phyloP scores from a whole-genome alignment of 1,140 invertebrate genomes.

The Brachystomella parvula region DNA sequence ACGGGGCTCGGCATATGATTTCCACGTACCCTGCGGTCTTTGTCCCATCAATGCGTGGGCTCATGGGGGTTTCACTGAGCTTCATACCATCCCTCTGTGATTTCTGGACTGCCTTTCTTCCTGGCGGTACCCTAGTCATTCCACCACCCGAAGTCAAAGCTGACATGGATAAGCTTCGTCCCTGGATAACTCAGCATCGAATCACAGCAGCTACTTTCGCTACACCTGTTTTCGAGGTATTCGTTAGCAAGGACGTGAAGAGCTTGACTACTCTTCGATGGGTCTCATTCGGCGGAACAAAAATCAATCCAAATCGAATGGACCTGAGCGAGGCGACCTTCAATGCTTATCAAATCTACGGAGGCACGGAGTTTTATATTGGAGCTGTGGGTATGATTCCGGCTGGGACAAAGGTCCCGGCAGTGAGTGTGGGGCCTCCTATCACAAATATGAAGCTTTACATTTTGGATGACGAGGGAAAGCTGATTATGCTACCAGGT shows the following conservation, averaged over 20 bases:
- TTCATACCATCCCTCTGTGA: not conserved
- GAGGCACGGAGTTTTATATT: not conserved
- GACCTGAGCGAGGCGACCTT: not conserved
- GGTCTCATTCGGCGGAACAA: not conserved
- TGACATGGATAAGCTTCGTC: not conserved
- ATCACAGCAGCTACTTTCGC: not conserved
- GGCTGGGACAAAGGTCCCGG: not conserved
- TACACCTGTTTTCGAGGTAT: not conserved
- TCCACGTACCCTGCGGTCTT: not conserved
- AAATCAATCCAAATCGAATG: not conserved
- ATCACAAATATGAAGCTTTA: conserved; percentile 5
- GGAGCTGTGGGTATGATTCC: not conserved
- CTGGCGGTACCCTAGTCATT: not conserved
- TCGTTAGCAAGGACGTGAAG: not conserved
- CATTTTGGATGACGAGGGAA: not conserved
- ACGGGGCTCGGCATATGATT: not conserved
- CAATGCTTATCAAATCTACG: not conserved
- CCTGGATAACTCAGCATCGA: not conserved
- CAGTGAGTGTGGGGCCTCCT: not conserved
- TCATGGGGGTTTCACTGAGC: not conserved
- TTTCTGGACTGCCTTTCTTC: not conserved
- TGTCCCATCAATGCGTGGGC: not conserved
- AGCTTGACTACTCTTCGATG: not conserved
- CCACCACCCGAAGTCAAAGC: not conserved
- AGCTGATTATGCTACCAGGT: not conserved